Base-by-base conservation (phyloP, 2,888 invertebrate genomes). In the Hypena proboscidalis region DNA sequence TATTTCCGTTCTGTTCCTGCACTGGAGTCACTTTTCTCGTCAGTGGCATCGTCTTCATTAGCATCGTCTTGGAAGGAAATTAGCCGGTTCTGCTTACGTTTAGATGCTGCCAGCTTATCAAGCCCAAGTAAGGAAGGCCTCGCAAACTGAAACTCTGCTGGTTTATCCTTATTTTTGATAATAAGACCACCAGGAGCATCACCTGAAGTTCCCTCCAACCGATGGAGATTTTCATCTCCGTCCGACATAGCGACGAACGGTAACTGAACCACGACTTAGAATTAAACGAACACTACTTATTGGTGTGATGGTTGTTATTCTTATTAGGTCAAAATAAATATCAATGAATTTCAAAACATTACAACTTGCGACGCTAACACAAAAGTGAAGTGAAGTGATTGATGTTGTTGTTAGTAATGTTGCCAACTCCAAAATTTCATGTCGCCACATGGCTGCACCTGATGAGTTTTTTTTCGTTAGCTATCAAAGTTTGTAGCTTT, bases 61-160 rank as follows among this genome's bases (percentile, higher is more conserved):
- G 77, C 77, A 9, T 86, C 87, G 8, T 81, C 83, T 85, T 92
- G 90, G 68, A 95, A 95, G 0, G 95, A 95, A 61, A 94, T 94
- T 31, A 94, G 85, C 1, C 94, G 84, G 35, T 93, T 93, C 58
- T 94, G 93, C 63, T 93, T 93, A 4, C 95, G 92, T 57, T 95
- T 94, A 37, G 93, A 92, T n/a, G 94, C 96, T 9, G 97, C 97
- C 51, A 98, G 84, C 78, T 95, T 95, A 79, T 98, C 97, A 33
- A 98, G 85, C 0, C 98, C 98, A 3, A 97, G 84, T 4, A 96
- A 82, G 0, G 97, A 97, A 22, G 93, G 92, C 67, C 92, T 94
- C 0, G 95, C 96, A 35, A 95, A 93, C 82, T 96, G 96, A 68
- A 96, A 96, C 11, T 93, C 93, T n/a, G 87, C 85, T 1, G 92